Conservation (phyloP, 2,888 invertebrate species). For the Leptopilina drosophilae region DNA sequence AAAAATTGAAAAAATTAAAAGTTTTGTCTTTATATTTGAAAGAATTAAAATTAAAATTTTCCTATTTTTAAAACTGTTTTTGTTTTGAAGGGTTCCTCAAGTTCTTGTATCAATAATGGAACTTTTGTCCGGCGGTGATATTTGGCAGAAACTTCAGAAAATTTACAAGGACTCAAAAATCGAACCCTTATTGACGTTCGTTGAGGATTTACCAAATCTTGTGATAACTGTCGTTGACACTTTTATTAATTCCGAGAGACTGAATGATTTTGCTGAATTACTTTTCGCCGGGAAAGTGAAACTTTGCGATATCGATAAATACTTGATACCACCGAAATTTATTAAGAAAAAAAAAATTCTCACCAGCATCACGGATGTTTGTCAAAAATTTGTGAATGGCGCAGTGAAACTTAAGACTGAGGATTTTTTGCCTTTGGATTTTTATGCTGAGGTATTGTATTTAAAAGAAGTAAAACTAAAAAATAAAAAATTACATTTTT, state of each 20-base stretch:
- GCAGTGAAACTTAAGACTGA: conserved; percentile 48
- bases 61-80: no score
- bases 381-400: conserved; percentile 61
- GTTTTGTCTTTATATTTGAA: no score
- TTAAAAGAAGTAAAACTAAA: not conserved
- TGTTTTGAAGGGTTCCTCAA: conserved; percentile 47
- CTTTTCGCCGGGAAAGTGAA: conserved; percentile 60
- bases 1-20: no score
- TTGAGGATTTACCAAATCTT: conserved; percentile 70
- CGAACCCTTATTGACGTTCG: conserved; percentile 62
- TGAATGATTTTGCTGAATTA: conserved; percentile 64
- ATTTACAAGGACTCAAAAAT: conserved; percentile 65
- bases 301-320: conserved; percentile 69
- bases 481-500: no score
- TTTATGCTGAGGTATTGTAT: conserved; percentile 55
- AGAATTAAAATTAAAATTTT: not conserved
- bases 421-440: conserved; percentile 62
- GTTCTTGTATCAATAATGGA: conserved; percentile 59
- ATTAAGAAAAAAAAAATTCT: conserved; percentile 66
- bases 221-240: conserved; percentile 66
- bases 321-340: conserved; percentile 67
- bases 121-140: conserved; percentile 66
- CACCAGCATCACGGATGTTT: conserved; percentile 67
- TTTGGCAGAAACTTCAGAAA: conserved; percentile 67
- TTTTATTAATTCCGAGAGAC: conserved; percentile 67